Percentiles rank a stretch among this genome's conserved stretches.
Evolutionary conservation across 2,113 vertebrate species (phyloP).

Genomic region (Psephotus haematonotus): DNA sequence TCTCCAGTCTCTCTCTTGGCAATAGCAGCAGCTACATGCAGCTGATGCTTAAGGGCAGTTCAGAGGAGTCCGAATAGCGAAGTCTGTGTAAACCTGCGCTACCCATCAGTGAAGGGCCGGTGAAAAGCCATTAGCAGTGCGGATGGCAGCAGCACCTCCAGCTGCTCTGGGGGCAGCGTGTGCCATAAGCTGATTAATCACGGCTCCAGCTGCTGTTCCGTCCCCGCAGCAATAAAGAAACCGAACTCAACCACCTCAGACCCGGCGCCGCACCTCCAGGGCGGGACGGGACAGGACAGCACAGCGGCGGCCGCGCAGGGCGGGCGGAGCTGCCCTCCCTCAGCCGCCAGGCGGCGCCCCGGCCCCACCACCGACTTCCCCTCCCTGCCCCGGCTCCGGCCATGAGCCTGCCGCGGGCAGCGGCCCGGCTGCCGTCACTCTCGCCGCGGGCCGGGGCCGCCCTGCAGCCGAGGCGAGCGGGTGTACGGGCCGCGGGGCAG

Average conservation of each 20-base stretch:
- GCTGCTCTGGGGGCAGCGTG: rapidly evolving
- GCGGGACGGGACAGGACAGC: not conserved
- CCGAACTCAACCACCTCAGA: not conserved
- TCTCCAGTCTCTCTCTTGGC: not conserved
- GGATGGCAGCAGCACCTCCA: not conserved
- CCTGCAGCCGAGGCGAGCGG: not conserved
- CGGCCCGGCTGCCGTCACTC: too few species aligned
- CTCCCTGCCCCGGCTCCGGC: too few species aligned
- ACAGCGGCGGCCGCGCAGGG: too few species aligned
- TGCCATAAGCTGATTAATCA: rapidly evolving
- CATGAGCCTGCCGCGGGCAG: not conserved
- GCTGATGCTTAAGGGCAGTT: rapidly evolving
- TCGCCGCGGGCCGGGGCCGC: too few species aligned
- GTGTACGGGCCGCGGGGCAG: not conserved
- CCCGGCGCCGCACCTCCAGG: too few species aligned
- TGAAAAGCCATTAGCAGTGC: rapidly evolving
- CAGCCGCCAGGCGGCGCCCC: not conserved
- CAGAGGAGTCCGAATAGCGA: too few species aligned
- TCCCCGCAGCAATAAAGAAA: rapidly evolving
- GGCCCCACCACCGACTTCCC: too few species aligned
- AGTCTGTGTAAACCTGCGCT: rapidly evolving
- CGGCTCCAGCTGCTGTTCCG: too few species aligned
- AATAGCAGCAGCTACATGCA: not conserved
- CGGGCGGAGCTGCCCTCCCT: not conserved
- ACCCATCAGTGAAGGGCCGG: too few species aligned